Conservation (phyloP, 2,888 invertebrate genomes). For the Loripinus fragilis region DNA sequence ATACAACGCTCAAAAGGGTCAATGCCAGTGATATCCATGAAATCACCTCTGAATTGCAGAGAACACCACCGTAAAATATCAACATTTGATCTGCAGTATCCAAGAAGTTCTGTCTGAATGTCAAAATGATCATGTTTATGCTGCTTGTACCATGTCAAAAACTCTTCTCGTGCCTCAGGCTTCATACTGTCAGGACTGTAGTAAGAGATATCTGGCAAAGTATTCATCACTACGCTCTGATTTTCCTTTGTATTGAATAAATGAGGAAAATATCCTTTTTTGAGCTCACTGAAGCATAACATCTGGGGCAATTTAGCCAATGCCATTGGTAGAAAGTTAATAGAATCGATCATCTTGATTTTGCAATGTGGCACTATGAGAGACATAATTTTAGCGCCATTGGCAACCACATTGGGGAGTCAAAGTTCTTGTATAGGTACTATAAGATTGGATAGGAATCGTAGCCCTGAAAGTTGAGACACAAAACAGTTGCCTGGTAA, state of each 20-base stretch:
- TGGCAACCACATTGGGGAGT: constrained; percentile 39
- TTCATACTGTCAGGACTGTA: constrained; percentile 44
- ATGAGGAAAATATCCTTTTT: constrained; percentile 54
- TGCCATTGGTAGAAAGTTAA: too few species aligned
- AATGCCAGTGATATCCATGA: constrained; percentile 37
- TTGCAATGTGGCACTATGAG: constrained; percentile 39
- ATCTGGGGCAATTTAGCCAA: constrained; percentile 46
- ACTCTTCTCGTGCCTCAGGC: constrained; percentile 31
- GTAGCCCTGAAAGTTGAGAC: constrained; percentile 47
- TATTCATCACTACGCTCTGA: constrained; percentile 4
- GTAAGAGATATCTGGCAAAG: constrained; percentile 25
- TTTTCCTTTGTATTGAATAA: constrained; percentile 35
- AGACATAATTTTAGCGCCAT: constrained; percentile 46
- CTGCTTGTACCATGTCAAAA: constrained; percentile 40
- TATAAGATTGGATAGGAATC: constrained; percentile 47
- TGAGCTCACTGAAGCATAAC: constrained; percentile 46
- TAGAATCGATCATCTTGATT: too few species aligned
- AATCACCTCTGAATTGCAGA: constrained; percentile 17
- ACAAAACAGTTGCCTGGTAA: constrained; percentile 27
- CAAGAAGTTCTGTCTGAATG: constrained; percentile 39
- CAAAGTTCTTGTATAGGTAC: constrained; percentile 43
- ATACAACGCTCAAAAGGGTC: constrained; percentile 47
- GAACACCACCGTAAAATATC: neutral
- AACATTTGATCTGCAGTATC: neutral
- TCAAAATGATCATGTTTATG: constrained; percentile 39